Evolutionary conservation across 2,113 vertebrate species (phyloP).

Genomic region (Dasypus novemcinctus): DNA sequence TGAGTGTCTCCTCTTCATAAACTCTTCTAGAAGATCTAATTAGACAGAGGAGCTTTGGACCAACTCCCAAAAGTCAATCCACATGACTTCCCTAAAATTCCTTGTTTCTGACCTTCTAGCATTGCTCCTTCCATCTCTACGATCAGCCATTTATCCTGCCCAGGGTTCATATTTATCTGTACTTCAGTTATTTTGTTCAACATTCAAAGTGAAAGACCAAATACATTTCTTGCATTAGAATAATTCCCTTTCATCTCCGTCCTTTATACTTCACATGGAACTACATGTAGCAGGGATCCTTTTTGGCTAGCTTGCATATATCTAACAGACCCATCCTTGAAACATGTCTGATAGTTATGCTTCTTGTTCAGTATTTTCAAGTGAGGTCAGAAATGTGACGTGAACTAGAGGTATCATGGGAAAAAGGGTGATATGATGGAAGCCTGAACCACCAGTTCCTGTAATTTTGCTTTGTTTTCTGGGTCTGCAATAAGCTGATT

Average conservation of each 20-base stretch:
- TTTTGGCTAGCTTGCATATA: neutral
- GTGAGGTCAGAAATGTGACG: neutral
- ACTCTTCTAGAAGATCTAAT: neutral
- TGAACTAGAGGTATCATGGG: neutral
- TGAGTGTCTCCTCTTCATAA: neutral
- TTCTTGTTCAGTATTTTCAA: neutral
- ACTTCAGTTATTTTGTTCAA: neutral
- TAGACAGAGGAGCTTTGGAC: neutral
- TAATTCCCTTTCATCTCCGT: neutral
- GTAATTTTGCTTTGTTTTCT: neutral
- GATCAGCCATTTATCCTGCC: neutral
- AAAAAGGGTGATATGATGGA: neutral
- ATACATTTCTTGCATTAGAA: neutral
- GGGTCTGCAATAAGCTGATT: neutral
- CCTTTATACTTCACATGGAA: neutral
- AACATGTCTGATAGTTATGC: neutral
- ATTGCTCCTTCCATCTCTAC: neutral
- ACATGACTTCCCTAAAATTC: neutral
- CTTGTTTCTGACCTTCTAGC: neutral
- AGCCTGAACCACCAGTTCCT: neutral
- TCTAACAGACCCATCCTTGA: neutral
- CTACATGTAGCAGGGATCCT: neutral
- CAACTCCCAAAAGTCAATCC: neutral
- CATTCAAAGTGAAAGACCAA: neutral
- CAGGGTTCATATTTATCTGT: neutral